These are phyloP conservation scores for Aplidium turbinatum DNA, from an alignment of 23 tunicate genomes.

Conservation along the genomic window DNA sequence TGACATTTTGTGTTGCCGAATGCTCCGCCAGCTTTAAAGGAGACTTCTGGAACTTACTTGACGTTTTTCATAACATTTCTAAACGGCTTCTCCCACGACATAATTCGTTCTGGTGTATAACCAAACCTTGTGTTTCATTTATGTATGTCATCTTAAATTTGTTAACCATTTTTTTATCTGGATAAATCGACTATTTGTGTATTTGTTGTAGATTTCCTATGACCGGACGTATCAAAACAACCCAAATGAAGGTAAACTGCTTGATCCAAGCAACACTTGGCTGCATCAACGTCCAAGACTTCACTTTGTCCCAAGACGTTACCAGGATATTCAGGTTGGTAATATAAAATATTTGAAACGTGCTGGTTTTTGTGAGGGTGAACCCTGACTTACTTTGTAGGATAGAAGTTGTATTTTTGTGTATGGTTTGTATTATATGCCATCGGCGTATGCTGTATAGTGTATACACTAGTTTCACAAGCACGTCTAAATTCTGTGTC, in stretches of 20 bases:
- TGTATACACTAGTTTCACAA: not conserved
- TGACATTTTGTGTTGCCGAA: too few relatives aligned
- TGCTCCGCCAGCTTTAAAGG: too few relatives aligned
- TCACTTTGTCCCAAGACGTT: conserved; percentile 74
- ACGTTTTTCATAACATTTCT: too few relatives aligned
- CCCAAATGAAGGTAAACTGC: conserved; percentile 87
- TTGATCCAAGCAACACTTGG: conserved; percentile 79
- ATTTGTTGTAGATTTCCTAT: conserved; percentile 55
- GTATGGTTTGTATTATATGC: not conserved
- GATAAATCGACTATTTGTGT: too few relatives aligned
- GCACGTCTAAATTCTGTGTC: too few relatives aligned
- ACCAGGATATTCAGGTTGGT: conserved; percentile 73
- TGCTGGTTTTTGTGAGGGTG: not conserved
- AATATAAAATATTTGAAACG: not conserved
- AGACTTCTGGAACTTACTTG: too few relatives aligned
- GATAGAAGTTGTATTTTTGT: not conserved
- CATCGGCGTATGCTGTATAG: not conserved
- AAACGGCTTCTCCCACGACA: not conserved
- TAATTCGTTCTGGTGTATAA: too few relatives aligned
- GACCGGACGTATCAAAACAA: conserved; percentile 66
- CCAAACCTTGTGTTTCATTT: too few relatives aligned
- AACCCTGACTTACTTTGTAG: not conserved
- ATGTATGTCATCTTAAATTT: not conserved
- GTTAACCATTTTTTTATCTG: too few relatives aligned
- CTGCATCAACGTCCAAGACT: conserved; percentile 66